phyloP scores from a whole-genome alignment of 2,888 invertebrate genomes.

The Abrostola tripartita region DNA sequence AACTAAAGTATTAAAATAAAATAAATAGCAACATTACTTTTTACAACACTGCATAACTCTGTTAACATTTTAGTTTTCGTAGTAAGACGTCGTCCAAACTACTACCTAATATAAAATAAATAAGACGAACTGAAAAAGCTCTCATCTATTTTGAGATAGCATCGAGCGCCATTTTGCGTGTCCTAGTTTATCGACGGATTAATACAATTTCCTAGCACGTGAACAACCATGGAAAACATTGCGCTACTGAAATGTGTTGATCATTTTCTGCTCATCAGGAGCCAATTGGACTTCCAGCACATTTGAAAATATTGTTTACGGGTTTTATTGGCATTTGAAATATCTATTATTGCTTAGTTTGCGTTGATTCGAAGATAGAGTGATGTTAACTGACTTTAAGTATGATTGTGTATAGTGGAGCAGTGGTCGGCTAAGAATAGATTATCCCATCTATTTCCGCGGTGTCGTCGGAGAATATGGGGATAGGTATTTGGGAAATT shows the following conservation, averaged over 20 bases:
- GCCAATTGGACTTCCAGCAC: conserved; percentile 35
- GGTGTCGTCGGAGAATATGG: not conserved
- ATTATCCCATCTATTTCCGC: not conserved
- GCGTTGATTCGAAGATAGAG: conserved; percentile 1
- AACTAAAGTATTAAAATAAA: conserved; percentile 29
- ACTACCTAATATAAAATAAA: conserved; percentile 64
- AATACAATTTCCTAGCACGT: conserved; percentile 62
- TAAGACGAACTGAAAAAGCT: conserved; percentile 63
- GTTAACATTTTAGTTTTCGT: conserved; percentile 42
- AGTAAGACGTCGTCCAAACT: conserved; percentile 43
- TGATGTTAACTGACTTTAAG: conserved; percentile 4
- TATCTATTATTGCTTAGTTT: not conserved
- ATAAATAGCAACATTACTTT: conserved; percentile 44
- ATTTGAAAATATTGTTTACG: conserved; percentile 33
- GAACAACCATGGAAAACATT: conserved; percentile 56
- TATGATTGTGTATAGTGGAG: not conserved
- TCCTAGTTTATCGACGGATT: conserved; percentile 64
- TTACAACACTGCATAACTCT: conserved; percentile 41
- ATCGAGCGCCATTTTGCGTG: conserved; percentile 62
- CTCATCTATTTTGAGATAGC: conserved; percentile 64
- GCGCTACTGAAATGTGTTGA: conserved; percentile 54
- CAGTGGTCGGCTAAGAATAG: not conserved
- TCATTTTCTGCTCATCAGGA: conserved; percentile 52
- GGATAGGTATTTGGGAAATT: not conserved
- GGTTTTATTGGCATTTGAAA: conserved; percentile 11